Conservation (phyloP, 2,797 vertebrate genomes). For the Enteromius viviparus region DNA sequence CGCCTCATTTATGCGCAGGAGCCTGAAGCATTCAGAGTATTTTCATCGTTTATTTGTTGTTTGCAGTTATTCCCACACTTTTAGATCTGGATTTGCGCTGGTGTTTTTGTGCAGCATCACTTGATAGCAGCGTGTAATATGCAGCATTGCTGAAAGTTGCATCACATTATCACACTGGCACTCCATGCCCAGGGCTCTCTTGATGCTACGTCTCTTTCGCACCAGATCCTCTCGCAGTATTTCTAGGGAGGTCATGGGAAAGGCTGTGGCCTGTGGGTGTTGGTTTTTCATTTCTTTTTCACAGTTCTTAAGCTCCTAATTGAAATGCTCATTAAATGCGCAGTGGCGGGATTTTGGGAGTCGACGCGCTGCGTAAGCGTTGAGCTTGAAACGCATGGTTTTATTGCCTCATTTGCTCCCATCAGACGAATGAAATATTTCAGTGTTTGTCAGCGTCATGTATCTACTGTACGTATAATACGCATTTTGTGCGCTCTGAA, state of each 20-base stretch:
- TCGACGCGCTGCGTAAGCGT: not conserved
- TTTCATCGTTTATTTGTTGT: not conserved
- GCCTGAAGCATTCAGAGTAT: not conserved
- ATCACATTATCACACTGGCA: constrained; percentile 37
- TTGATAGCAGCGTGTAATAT: not conserved
- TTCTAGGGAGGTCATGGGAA: constrained; percentile 35
- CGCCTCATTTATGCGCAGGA: not conserved
- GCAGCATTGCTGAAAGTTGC: constrained; percentile 39
- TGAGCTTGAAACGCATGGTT: not conserved
- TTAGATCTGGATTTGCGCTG: not conserved
- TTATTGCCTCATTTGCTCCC: constrained; percentile 14
- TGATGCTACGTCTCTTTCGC: constrained; percentile 1
- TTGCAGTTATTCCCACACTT: not conserved
- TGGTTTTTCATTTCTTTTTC: constrained; percentile 9
- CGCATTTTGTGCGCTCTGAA: constrained; percentile 37
- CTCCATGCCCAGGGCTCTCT: not conserved
- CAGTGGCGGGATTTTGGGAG: not conserved
- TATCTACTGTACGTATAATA: constrained; percentile 25
- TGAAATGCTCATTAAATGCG: constrained; percentile 36
- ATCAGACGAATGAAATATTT: not conserved
- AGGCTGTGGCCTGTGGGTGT: constrained; percentile 8
- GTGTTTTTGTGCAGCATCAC: not conserved
- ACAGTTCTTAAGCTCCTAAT: constrained; percentile 29
- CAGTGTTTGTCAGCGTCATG: not conserved
- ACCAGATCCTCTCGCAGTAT: constrained; percentile 15